These are phyloP conservation scores for Labia minor DNA, from an alignment of 2,888 invertebrate species.

Conservation along the genomic window DNA sequence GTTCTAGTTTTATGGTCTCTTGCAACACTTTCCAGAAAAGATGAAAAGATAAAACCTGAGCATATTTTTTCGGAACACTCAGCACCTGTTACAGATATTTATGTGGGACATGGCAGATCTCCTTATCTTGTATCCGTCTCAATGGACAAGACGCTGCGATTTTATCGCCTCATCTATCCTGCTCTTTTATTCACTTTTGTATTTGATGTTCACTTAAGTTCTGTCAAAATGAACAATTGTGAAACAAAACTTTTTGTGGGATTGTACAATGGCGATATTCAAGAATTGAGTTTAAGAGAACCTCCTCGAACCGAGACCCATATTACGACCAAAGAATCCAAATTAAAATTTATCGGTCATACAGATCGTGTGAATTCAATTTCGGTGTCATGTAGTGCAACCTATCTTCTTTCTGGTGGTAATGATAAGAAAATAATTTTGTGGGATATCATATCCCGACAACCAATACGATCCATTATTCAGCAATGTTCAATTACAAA, in stretches of 20 bases:
- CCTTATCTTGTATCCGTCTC: constrained; percentile 67
- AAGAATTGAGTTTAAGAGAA: constrained; percentile 53
- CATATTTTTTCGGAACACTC: constrained; percentile 71
- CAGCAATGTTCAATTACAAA: constrained; percentile 69
- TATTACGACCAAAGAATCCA: constrained; percentile 41
- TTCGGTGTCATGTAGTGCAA: constrained; percentile 59
- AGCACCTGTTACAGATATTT: constrained; percentile 65
- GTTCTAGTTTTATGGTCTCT: constrained; percentile 71
- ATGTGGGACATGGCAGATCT: constrained; percentile 59
- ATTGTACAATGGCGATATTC: constrained; percentile 56
- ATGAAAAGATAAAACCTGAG: constrained; percentile 46
- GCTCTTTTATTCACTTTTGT: constrained; percentile 58
- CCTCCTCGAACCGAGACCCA: constrained; percentile 59
- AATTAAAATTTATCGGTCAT: constrained; percentile 54
- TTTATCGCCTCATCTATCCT: constrained; percentile 65
- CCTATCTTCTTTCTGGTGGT: constrained; percentile 62
- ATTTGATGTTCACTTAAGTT: constrained; percentile 57
- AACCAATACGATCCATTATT: constrained; percentile 55
- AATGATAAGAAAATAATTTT: constrained; percentile 61
- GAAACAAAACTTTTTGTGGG: constrained; percentile 69
- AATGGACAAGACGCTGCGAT: constrained; percentile 67
- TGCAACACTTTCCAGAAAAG: constrained; percentile 41
- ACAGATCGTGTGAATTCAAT: constrained; percentile 57
- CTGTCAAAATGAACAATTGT: constrained; percentile 55
- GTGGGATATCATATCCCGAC: constrained; percentile 71